Percentiles rank a stretch among this genome's conserved stretches.
Evolutionary conservation across 2,113 vertebrate genomes (phyloP).

Genomic region (Oryzias woworae): DNA sequence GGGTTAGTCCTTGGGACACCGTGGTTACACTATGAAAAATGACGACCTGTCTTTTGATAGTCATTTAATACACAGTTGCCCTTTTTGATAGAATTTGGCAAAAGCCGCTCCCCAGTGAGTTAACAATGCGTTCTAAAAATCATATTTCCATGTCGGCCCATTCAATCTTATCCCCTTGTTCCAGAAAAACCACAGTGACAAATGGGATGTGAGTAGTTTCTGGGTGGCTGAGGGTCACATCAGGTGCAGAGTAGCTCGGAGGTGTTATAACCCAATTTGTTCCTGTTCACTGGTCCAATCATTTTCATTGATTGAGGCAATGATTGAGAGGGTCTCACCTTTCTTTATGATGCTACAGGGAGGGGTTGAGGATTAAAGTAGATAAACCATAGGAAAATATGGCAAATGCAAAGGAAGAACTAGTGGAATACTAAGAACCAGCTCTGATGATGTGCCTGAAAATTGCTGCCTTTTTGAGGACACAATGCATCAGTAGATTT

Average conservation of each 20-base stretch:
- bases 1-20: constrained; percentile 41
- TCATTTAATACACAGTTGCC: constrained; percentile 75
- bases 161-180: constrained; percentile 67
- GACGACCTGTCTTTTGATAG: constrained; percentile 62
- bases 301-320: constrained; percentile 69
- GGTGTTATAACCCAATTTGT: constrained; percentile 74
- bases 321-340: constrained; percentile 74
- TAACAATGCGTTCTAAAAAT: constrained; percentile 71
- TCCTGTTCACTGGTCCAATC: constrained; percentile 79
- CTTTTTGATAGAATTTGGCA: constrained; percentile 76
- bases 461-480: neutral
- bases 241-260: constrained; percentile 63
- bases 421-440: neutral
- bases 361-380: constrained; percentile 31
- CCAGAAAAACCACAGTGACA: constrained; percentile 62
- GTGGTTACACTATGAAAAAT: constrained; percentile 69
- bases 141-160: constrained; percentile 66
- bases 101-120: constrained; percentile 69
- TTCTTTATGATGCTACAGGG: constrained; percentile 46
- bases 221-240: constrained; percentile 65
- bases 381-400: constrained; percentile 32
- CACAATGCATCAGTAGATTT: neutral
- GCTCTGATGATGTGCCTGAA: neutral
- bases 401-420: constrained; percentile 15
- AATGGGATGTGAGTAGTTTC: constrained; percentile 63